Evolutionary conservation across 2,888 invertebrate species (phyloP).

Genomic region (Sinopyrophorus schimmeli): DNA sequence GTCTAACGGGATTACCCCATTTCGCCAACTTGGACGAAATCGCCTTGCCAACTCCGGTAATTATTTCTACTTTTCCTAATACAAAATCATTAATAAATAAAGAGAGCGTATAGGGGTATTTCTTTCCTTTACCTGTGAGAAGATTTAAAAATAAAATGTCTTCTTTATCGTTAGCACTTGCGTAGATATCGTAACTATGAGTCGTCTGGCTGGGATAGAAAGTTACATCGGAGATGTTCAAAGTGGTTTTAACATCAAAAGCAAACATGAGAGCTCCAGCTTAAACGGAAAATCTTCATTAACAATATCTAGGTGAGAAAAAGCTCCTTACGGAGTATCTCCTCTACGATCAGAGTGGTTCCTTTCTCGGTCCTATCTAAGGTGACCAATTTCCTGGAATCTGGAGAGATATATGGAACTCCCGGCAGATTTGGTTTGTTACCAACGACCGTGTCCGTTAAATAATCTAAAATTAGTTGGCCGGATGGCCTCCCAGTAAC

Average conservation of each 20-base stretch:
- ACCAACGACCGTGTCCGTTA: slow-evolving; percentile 70
- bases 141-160: slow-evolving; percentile 73
- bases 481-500: slow-evolving; percentile 66
- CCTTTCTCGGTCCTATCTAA: slow-evolving; percentile 63
- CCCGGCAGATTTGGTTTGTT: slow-evolving; percentile 67
- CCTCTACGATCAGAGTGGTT: slow-evolving; percentile 66
- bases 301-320: not conserved
- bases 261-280: slow-evolving; percentile 67
- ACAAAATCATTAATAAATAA: slow-evolving; percentile 16
- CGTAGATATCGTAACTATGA: slow-evolving; percentile 74
- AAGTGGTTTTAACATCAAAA: slow-evolving; percentile 74
- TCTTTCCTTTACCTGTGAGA: slow-evolving; percentile 60
- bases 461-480: slow-evolving; percentile 70
- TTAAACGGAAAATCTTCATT: slow-evolving; percentile 42
- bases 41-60: slow-evolving; percentile 70
- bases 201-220: slow-evolving; percentile 73
- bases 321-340: slow-evolving; percentile 64
- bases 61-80: slow-evolving; percentile 73
- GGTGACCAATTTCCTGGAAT: slow-evolving; percentile 70
- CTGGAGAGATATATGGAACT: slow-evolving; percentile 69
- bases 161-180: slow-evolving; percentile 71
- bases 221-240: slow-evolving; percentile 72
- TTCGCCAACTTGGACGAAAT: slow-evolving; percentile 60
- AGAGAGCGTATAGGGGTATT: not conserved
- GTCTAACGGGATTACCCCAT: slow-evolving; percentile 69